A percentile compares a stretch with the other conserved stretches of the same genome.
phyloP scores from a whole-genome alignment of 2,113 vertebrate species.

The Melanocharis versteri region DNA sequence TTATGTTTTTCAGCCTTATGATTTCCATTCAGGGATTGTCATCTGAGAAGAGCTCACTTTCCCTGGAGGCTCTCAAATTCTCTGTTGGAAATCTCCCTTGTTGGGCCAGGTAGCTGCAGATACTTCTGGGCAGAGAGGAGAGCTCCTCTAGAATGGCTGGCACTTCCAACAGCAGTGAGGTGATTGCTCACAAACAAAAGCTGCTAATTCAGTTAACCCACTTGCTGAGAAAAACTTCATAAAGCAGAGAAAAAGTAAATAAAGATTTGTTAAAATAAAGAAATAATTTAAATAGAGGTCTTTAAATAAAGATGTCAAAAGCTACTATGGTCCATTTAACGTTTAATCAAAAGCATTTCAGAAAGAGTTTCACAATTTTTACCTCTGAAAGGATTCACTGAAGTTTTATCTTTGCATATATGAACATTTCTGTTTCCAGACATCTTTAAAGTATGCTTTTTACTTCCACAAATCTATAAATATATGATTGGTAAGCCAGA shows the following conservation, averaged over 20 bases:
- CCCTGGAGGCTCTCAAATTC: background rate
- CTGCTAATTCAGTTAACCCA: background rate
- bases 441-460: background rate
- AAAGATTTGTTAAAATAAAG: background rate
- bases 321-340: background rate
- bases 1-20: background rate
- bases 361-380: background rate
- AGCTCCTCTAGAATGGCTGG: background rate
- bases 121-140: background rate
- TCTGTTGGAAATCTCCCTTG: background rate
- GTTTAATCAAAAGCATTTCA: background rate
- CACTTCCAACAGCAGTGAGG: background rate
- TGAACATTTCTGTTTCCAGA: background rate
- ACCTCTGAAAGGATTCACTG: background rate
- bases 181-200: background rate
- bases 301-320: background rate
- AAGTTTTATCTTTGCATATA: background rate
- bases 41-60: background rate
- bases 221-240: background rate
- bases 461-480: background rate
- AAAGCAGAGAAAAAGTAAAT: background rate
- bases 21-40: background rate
- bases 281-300: background rate
- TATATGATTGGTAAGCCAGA: background rate
- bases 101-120: background rate